Evolutionary conservation across 2,888 invertebrate species (phyloP).

Genomic region (Drosophila lacicola): DNA sequence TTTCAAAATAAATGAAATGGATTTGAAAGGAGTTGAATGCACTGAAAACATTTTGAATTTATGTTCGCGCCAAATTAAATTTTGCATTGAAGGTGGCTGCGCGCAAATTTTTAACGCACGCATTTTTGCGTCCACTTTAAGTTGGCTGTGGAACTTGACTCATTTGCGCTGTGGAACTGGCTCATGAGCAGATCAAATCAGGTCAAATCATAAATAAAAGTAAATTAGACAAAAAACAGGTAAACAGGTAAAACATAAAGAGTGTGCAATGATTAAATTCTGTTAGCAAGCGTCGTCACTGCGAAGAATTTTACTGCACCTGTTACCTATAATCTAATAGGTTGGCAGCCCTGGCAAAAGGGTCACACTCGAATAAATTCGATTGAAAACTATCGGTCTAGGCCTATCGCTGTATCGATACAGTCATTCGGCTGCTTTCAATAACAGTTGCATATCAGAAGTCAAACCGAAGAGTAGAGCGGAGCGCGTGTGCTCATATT

Average conservation of each 20-base stretch:
- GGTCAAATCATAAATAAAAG: not conserved
- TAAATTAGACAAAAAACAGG: not conserved
- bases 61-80: constrained; percentile 6
- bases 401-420: constrained; percentile 11
- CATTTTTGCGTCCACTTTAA: not conserved
- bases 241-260: too few relatives aligned
- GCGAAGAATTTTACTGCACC: too few relatives aligned
- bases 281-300: too few relatives aligned
- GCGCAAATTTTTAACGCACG: not conserved
- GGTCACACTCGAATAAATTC: constrained; percentile 30
- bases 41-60: not conserved
- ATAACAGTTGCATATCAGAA: constrained; percentile 56
- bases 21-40: too few relatives aligned
- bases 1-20: too few relatives aligned
- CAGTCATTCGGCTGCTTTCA: constrained; percentile 9
- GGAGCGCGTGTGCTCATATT: constrained; percentile 23
- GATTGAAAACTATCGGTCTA: constrained; percentile 9
- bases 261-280: not conserved
- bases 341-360: not conserved
- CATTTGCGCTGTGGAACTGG: not conserved
- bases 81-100: constrained; percentile 26
- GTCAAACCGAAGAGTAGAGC: constrained; percentile 30
- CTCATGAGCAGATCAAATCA: not conserved
- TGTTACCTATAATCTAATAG: not conserved
- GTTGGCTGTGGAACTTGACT: constrained; percentile 3